Conservation (phyloP, 2,113 vertebrate genomes). For the Jacana jacana region DNA sequence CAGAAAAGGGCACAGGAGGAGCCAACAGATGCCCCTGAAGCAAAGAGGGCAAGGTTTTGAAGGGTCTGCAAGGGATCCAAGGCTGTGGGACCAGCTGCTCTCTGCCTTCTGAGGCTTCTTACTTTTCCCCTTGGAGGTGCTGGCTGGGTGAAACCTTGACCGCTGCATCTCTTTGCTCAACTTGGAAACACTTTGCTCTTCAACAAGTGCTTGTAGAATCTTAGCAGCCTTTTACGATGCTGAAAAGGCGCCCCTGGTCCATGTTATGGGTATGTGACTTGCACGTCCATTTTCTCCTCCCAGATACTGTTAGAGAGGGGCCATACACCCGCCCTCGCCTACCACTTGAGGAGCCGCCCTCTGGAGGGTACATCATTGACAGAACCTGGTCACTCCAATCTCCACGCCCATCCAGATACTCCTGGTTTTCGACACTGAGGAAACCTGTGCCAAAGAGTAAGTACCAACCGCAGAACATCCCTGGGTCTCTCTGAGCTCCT, state of each 20-base stretch:
- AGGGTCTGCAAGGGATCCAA: not conserved
- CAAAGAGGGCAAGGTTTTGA: not conserved
- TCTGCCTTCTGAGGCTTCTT: not conserved
- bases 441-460: conserved; percentile 95
- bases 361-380: too few relatives aligned
- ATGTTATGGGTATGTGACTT: not conserved
- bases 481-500: not conserved
- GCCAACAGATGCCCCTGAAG: too few relatives aligned
- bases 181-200: not conserved
- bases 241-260: not conserved
- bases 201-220: not conserved
- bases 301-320: not conserved
- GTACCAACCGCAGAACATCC: conserved; percentile 20
- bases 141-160: not conserved
- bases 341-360: too few relatives aligned
- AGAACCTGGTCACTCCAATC: too few relatives aligned
- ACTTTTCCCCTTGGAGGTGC: not conserved
- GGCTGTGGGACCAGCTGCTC: not conserved
- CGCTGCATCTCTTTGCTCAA: not conserved
- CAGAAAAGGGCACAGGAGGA: too few relatives aligned
- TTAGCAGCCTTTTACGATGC: not conserved
- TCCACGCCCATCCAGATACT: too few relatives aligned
- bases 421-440: too few relatives aligned
- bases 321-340: not conserved
- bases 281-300: not conserved